phyloP scores from a whole-genome alignment of 2,888 invertebrate genomes.

The Perithous albicinctus region DNA sequence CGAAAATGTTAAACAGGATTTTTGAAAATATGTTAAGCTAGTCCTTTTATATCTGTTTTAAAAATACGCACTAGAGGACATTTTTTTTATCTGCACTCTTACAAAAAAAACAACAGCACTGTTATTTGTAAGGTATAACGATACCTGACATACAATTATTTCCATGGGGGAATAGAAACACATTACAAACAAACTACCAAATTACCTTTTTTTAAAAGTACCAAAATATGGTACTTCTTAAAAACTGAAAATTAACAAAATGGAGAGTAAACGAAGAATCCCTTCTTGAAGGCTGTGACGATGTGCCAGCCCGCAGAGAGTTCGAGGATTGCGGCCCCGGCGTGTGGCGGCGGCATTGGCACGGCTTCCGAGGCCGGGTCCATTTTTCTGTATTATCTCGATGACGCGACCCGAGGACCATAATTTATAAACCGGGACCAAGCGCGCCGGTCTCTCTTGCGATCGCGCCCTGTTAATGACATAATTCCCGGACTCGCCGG shows the following conservation, averaged over 20 bases:
- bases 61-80: no score
- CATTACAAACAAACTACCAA: no score
- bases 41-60: no score
- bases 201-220: no score
- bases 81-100: no score
- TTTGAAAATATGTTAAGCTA: no score
- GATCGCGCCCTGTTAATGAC: slow-evolving; percentile 75
- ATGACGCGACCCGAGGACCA: slow-evolving; percentile 76
- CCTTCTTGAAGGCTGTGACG: slow-evolving; percentile 7
- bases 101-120: no score
- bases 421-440: slow-evolving; percentile 76
- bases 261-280: slow-evolving; percentile 9
- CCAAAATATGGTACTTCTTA: no score
- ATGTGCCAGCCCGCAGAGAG: slow-evolving; percentile 8
- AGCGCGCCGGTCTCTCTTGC: slow-evolving; percentile 51
- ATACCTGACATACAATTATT: no score
- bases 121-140: no score
- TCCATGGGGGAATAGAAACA: no score
- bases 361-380: slow-evolving; percentile 75
- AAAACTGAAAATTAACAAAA: no score
- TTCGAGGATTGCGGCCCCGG: slow-evolving; percentile 49
- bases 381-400: slow-evolving; percentile 82
- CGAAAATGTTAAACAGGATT: neutral
- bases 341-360: slow-evolving; percentile 47
- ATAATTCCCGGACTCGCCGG: slow-evolving; percentile 73